phyloP scores from a whole-genome alignment of 2,113 vertebrate genomes.

The Catharus minimus region DNA sequence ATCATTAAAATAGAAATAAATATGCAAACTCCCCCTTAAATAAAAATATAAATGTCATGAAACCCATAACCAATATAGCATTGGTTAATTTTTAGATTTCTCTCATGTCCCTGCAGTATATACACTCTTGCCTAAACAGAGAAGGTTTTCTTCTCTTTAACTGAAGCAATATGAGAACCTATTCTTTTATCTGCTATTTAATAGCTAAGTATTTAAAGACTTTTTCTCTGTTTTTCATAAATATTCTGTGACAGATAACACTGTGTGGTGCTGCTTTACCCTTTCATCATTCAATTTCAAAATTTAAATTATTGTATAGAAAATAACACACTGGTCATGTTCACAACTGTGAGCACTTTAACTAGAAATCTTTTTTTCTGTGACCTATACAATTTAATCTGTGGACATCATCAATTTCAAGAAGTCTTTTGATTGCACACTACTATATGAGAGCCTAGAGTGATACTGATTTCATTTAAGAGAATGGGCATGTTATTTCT shows the following conservation, averaged over 20 bases:
- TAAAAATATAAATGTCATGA: background rate
- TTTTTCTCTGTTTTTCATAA: background rate
- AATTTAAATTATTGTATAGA: background rate
- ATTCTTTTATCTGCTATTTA: background rate
- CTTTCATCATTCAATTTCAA: background rate
- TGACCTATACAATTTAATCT: background rate
- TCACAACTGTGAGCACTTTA: background rate
- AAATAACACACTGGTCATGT: background rate
- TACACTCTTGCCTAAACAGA: background rate
- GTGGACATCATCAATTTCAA: background rate
- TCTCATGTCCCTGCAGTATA: background rate
- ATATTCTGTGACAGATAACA: background rate
- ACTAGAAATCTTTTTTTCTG: background rate
- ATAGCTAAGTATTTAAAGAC: background rate
- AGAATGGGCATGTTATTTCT: background rate
- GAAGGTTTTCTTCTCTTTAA: background rate
- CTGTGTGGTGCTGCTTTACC: background rate
- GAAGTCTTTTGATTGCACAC: background rate
- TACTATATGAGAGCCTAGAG: background rate
- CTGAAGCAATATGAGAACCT: background rate
- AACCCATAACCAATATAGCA: background rate
- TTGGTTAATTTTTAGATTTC: background rate
- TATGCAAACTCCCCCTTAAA: background rate
- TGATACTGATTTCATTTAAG: background rate
- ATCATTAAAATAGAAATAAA: background rate